Evolutionary conservation across 2,888 invertebrate species (phyloP), one percentile per base, ranked within the genome.

Genomic region (Rhingia campestris): DNA sequence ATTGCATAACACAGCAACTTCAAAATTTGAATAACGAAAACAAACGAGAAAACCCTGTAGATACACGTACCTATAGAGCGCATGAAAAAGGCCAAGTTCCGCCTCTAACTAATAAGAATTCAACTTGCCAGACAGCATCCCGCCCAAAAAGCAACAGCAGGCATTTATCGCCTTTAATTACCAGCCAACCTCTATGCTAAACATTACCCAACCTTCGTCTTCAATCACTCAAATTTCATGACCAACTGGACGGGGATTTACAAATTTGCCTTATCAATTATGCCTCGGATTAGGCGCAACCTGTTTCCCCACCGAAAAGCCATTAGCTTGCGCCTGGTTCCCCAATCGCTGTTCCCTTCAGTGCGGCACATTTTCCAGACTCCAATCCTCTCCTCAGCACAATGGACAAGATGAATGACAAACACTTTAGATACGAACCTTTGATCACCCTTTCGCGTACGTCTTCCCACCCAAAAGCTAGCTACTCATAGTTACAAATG

Each of bases 341-440:
- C 32, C 33, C 14, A 22, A 12, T 6, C 47, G 37, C 45, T 12
- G 22, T 56, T 10, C 37, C 35, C 37, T 22, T 10, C 33, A 58
- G 53, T 43, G 6, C 0, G n/a, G 12, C 7, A 54, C 53, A 47
- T 63, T 63, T 35, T 10, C 47, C 63, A 35, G 32, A 14, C 7
- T 22, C 49, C 6, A 47, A 5, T 4, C 41, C 4, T n/a, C n/a
- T 10, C 7, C 7, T 22, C 47, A 22, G 12, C 51, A 69, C 53
- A 51, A 47, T 56, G 22, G 63, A 70, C 63, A 77, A 77, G 70
- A 77, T 43, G 77, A 69, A 77, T 77, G 77, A 77, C 77, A 70
- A 63, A 56, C 63, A 56, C 47, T 70, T 69, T 77, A 56, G 70
- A 77, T 77, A 70, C 75, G 59, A 53, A 43, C 67, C 75, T 67